A percentile compares a stretch with the other conserved stretches of the same genome.
These are phyloP conservation scores for Quadroppia sp. DNA, from an alignment of 2,888 invertebrate genomes.

Conservation along the genomic window DNA sequence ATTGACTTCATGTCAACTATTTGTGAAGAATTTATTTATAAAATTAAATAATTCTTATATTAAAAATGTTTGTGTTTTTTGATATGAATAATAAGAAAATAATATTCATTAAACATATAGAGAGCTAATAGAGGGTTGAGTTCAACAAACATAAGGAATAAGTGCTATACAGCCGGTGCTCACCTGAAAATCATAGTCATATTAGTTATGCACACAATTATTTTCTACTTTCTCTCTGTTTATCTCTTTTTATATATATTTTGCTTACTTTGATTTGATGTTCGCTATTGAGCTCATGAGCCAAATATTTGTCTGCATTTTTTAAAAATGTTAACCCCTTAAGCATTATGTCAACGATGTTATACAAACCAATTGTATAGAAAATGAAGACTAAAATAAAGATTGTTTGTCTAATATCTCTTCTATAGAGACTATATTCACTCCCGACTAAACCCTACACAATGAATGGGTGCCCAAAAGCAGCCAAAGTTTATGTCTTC, in stretches of 20 bases:
- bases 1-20: not conserved
- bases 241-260: conserved; percentile 14
- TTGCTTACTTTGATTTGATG: conserved; percentile 15
- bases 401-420: conserved; percentile 1
- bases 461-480: too few species aligned
- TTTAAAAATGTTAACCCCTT: conserved; percentile 1
- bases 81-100: not conserved
- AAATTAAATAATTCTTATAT: not conserved
- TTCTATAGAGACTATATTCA: too few species aligned
- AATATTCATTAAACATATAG: not conserved
- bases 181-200: not conserved
- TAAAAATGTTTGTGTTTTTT: conserved; percentile 9
- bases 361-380: conserved; percentile 8
- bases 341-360: conserved; percentile 26
- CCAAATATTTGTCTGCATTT: conserved; percentile 33
- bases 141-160: not conserved
- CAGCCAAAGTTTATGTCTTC: too few species aligned
- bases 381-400: not conserved
- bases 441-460: too few species aligned
- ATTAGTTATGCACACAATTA: conserved; percentile 29
- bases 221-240: conserved; percentile 10
- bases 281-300: not conserved
- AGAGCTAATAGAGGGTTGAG: conserved; percentile 3
- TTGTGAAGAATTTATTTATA: too few species aligned
- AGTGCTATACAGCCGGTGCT: conserved; percentile 17